A percentile compares a stretch with the other conserved stretches of the same genome.
phyloP scores from a whole-genome alignment of 2,113 vertebrate genomes.

The Okapia johnstoni region DNA sequence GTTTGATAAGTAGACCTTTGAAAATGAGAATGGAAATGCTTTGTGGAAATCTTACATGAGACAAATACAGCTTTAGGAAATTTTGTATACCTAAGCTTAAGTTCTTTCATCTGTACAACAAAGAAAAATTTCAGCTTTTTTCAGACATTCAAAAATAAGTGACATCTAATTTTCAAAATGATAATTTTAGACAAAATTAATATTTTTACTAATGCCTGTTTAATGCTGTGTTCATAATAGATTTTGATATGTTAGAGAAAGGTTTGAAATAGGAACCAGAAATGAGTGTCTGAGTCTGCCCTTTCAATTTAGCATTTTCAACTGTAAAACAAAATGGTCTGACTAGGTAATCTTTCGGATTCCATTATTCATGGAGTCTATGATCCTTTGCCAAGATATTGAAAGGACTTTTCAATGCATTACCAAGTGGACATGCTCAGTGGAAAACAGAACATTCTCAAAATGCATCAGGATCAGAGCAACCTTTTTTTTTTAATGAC shows the following conservation, averaged over 20 bases:
- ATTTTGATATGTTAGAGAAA: not conserved
- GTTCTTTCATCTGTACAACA: not conserved
- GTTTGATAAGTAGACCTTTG: not conserved
- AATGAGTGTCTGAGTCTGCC: not conserved
- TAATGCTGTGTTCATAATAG: not conserved
- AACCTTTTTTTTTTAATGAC: not conserved
- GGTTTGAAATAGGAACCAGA: not conserved
- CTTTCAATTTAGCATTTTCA: not conserved
- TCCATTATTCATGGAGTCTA: not conserved
- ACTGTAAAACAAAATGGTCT: not conserved
- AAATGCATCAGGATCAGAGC: not conserved
- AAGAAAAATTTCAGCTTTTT: not conserved
- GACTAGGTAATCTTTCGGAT: not conserved
- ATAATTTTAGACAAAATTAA: not conserved
- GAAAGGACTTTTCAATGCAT: not conserved
- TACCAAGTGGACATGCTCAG: not conserved
- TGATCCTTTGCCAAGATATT: not conserved
- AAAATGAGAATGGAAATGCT: not conserved
- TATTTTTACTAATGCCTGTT: not conserved
- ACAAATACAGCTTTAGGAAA: not conserved
- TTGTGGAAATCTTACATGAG: not conserved
- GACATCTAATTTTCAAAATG: not conserved
- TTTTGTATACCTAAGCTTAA: not conserved
- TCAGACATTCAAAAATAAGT: not conserved
- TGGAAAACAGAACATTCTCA: not conserved